Percentiles rank a stretch among this genome's conserved stretches.
Evolutionary conservation across 2,797 vertebrate genomes (phyloP).

Genomic region (Xenopus petersii): DNA sequence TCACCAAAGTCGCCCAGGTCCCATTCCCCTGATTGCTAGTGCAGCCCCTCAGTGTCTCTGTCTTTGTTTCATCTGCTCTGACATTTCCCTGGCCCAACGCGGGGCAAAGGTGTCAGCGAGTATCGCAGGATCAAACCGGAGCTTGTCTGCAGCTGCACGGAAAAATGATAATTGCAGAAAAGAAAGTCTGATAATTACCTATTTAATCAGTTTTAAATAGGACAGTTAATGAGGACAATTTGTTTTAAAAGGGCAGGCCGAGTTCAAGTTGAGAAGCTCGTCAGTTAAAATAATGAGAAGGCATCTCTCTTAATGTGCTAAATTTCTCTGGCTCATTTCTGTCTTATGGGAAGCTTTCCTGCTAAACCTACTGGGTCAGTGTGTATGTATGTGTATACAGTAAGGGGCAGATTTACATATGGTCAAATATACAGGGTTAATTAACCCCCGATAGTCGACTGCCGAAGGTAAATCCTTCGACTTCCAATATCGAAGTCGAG

Average conservation of each 20-base stretch:
- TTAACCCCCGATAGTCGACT: no score
- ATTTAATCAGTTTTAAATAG: slow-evolving; percentile 49
- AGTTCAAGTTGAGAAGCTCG: slow-evolving; percentile 24
- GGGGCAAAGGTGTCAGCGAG: slow-evolving; percentile 9
- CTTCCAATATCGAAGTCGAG: no score
- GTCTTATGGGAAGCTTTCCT: no score
- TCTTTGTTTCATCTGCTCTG: no score
- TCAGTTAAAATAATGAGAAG: slow-evolving; percentile 13
- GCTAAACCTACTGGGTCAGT: no score
- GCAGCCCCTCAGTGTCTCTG: no score
- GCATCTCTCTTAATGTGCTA: not conserved
- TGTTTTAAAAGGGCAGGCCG: slow-evolving; percentile 31
- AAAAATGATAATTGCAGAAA: slow-evolving; percentile 42
- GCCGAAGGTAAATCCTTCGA: no score
- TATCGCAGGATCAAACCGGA: not conserved
- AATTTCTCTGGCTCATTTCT: not conserved
- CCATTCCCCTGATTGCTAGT: no score
- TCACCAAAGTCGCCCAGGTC: no score
- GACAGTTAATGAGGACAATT: slow-evolving; percentile 44
- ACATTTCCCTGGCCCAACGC: not conserved
- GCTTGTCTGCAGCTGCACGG: slow-evolving; percentile 23
- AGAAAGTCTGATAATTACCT: slow-evolving; percentile 40
- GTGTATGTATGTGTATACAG: no score
- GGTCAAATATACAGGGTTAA: no score
- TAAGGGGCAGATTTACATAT: no score